Evolutionary conservation across 2,113 vertebrate species (phyloP).

Genomic region (Perognathus longimembris): DNA sequence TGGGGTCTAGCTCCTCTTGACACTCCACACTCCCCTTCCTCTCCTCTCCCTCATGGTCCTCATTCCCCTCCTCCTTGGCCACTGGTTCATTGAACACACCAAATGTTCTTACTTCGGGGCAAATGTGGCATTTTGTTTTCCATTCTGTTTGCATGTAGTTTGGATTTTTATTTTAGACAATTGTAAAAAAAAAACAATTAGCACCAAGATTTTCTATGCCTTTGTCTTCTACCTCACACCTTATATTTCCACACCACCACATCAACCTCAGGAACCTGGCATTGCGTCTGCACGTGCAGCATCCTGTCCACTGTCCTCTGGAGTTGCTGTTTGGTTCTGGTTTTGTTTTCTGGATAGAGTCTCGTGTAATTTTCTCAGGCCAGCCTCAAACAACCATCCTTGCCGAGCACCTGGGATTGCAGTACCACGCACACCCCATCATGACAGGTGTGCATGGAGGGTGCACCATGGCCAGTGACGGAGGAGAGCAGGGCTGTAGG

Average conservation of each 20-base stretch:
- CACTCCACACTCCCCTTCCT: too few species aligned
- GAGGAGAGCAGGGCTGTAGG: background rate
- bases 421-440: too few species aligned
- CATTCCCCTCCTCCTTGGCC: too few species aligned
- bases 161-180: background rate
- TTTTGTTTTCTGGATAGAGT: too few species aligned
- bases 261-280: background rate
- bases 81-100: background rate
- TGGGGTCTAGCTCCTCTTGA: background rate
- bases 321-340: too few species aligned
- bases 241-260: rapidly evolving
- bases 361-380: too few species aligned
- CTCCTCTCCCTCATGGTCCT: background rate
- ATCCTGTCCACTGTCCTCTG: too few species aligned
- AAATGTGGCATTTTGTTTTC: background rate
- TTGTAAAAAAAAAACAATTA: background rate
- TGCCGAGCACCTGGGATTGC: too few species aligned
- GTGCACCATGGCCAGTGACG: background rate
- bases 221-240: too few species aligned
- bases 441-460: background rate
- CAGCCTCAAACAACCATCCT: too few species aligned
- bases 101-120: background rate
- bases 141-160: background rate
- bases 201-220: rapidly evolving
- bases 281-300: too few species aligned